Base-by-base conservation (phyloP, 2,797 vertebrate species). In the Picus viridis region DNA sequence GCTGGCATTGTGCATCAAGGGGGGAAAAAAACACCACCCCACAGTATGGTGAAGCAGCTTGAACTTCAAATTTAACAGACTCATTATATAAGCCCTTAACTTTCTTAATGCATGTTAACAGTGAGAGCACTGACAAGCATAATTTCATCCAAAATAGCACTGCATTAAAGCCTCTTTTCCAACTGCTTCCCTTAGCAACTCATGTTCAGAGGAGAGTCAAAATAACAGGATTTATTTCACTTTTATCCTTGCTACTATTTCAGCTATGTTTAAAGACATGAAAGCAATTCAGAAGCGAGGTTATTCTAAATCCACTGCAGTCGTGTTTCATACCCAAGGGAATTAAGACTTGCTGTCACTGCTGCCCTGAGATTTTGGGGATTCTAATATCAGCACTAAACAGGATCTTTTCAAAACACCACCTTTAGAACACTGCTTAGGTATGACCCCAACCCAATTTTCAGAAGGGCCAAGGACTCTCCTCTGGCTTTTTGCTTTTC, bases 161-260 rank as follows among this genome's bases (percentile, higher is more conserved):
- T 8, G 85, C 36, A 95, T 88, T 91, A 95, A 92, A 82, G 83
- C 85, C 62, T 18, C 71, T 86, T 92, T 92, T 69, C 70, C 86
- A 94, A 91, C 79, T 86, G 85, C 94, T 92, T 94, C 73, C 59
- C 92, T 89, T 96, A 84, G 89, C 89, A 94, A 93, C 87, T 90
- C 62, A 14, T 58, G 61, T 62, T 88, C 77, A 49, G 74, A 62
- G 23, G 17, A 65, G 19, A 91, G 73, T 68, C 83, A 82, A 94
- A 96, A 83, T 89, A 95, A 94, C 63, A n/a, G 82, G 75, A 95
- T 85, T 89, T 88, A 95, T 86, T 92, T 91, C 74, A 90, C 84
- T 93, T 93, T 79, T 86, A 83, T 92, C 91, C 80, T 64, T 75
- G 59, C 82, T 93, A 70, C 59, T 83, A 84, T 76, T 96, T 89